Conservation (phyloP, 2,797 vertebrate genomes). For the Fistularia commersonii region DNA sequence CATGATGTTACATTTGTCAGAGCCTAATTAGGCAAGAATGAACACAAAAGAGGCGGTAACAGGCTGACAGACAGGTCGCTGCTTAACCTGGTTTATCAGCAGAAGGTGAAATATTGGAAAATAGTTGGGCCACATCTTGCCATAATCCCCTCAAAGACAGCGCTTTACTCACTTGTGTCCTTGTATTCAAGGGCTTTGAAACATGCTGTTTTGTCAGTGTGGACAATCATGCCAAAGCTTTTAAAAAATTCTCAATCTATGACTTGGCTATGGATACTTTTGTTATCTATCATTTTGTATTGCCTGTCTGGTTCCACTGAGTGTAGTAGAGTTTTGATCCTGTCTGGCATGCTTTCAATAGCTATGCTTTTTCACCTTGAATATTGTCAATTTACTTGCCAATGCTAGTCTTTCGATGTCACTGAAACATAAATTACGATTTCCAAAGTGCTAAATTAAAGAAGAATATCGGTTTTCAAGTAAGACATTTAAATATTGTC, state of each 20-base stretch:
- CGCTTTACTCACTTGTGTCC: constrained; percentile 13
- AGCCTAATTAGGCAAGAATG: constrained; percentile 50
- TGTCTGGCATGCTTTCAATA: background rate
- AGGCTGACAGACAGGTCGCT: constrained; percentile 25
- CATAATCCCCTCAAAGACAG: constrained; percentile 24
- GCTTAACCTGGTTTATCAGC: constrained; percentile 32
- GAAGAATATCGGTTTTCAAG: no score
- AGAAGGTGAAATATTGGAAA: constrained; percentile 33
- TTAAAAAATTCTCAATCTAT: constrained; percentile 19
- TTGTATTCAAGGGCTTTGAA: constrained; percentile 35
- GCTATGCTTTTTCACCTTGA: no score
- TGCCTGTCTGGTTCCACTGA: constrained; percentile 43
- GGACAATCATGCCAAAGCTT: constrained; percentile 20
- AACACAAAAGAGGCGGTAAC: constrained; percentile 27
- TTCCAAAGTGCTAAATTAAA: no score
- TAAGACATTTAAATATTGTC: no score
- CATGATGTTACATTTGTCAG: constrained; percentile 46
- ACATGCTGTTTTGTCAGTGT: constrained; percentile 28
- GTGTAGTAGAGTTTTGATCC: constrained; percentile 2
- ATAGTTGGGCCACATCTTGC: constrained; percentile 14
- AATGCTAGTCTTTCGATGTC: no score
- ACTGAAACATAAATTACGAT: no score
- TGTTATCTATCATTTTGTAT: constrained; percentile 32
- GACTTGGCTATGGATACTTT: constrained; percentile 24
- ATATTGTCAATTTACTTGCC: no score